phyloP scores from a whole-genome alignment of 2,888 invertebrate genomes.

The Gastrophysa polygoni region DNA sequence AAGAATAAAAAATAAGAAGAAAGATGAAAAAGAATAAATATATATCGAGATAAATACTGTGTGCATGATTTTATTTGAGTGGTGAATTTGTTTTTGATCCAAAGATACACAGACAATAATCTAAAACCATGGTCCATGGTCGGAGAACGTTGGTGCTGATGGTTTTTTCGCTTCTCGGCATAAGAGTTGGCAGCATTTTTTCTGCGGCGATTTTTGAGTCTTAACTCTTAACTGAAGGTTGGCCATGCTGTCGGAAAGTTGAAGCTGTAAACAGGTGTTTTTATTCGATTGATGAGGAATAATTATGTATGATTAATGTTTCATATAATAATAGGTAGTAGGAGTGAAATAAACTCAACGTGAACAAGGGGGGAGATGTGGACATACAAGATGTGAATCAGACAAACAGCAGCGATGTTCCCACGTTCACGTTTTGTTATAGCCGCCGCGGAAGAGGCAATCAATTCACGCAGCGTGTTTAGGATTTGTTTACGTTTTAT shows the following conservation, averaged over 20 bases:
- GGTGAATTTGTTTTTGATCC: no score
- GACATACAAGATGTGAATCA: conserved; percentile 21
- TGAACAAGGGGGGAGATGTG: conserved; percentile 47
- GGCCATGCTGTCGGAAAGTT: conserved; percentile 72
- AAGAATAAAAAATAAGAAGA: no score
- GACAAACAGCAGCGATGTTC: conserved; percentile 52
- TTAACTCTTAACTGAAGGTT: conserved; percentile 47
- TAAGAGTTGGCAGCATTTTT: no score
- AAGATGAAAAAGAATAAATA: no score
- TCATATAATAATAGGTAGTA: not conserved
- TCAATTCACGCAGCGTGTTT: conserved; percentile 36
- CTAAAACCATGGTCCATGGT: no score
- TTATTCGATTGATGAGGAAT: conserved; percentile 65
- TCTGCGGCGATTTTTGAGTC: no score
- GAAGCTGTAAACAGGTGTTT: conserved; percentile 78
- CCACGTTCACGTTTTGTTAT: conserved; percentile 47
- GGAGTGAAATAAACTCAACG: conserved; percentile 62
- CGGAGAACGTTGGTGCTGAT: no score
- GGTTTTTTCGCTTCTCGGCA: no score
- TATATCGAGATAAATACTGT: no score
- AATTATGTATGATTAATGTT: not conserved
- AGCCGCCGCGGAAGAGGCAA: conserved; percentile 45
- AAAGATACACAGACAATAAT: no score
- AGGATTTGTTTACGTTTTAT: conserved; percentile 33
- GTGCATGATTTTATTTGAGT: no score